Base-by-base conservation (phyloP, 1,140 invertebrate genomes). In the Drosophila pseudoobscura region DNA sequence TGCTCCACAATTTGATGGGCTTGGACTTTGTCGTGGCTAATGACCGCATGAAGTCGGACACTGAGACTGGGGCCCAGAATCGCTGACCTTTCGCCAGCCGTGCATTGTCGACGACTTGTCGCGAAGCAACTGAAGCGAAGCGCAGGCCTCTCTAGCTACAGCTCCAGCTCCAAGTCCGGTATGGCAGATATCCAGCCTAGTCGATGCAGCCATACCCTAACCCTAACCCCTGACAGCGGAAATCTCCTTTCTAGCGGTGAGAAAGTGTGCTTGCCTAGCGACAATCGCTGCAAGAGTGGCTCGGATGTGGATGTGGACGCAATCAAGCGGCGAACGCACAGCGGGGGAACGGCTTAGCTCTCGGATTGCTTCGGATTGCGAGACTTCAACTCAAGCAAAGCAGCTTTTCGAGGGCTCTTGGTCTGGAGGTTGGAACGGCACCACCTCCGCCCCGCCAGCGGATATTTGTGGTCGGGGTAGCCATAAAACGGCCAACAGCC, bases 31-130 rank as follows among this genome's bases (percentile, higher is more conserved):
- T 47, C 56, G 62, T 76, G 75, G 61, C 69, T 73, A 77, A 80
- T 68, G 62, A 63, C 72, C 64, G 56, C 56, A 63, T 41, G 41
- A 39, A 39, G 35, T 11, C 35, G 35, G 35, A 39, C 41, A 29
- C 66, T 4, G 39, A 50, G 62, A 35, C 50, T 54, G 8, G 17
- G 49, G 41, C 54, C 13, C 35, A 77, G 69, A 80, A 78, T 60
- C 65, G 75, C 65, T 85, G 83, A 85, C 82, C 82, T 88, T 78
- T 85, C 47, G 44, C 39, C 77, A 62, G 56, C 15, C 43, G 45
- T 50, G 26, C 44, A 59, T 47, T 46, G 45, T 20, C 20, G 50
- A 29, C 24, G 24, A 26, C 26, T 29, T 52, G 29, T 20, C 63
- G 39, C 46, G 13, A 53, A 43, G 51, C 71, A 75, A 75, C 44